A percentile compares a stretch with the other conserved stretches of the same genome.
phyloP scores from a whole-genome alignment of 53 echinoderm and acorn worm genomes.

The Apostichopus leukothele region DNA sequence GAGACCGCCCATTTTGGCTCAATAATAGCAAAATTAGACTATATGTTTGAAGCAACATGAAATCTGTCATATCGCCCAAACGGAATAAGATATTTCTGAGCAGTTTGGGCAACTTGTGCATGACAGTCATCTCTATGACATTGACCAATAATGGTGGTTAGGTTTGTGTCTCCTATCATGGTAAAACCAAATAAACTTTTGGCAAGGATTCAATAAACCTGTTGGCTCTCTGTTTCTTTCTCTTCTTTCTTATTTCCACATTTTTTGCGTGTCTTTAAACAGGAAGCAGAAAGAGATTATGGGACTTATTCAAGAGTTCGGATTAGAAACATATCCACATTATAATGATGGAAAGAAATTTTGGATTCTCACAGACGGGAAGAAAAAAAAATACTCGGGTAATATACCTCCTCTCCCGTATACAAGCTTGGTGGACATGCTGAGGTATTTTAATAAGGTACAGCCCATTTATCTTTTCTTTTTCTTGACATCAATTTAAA shows the following conservation, averaged over 20 bases:
- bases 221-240: neutral
- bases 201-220: neutral
- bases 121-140: no score
- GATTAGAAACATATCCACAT: slow-evolving; percentile 66
- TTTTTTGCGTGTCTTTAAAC: neutral
- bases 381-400: slow-evolving; percentile 71
- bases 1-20: no score
- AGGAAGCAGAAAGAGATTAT: slow-evolving; percentile 76
- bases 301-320: slow-evolving; percentile 71
- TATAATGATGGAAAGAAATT: slow-evolving; percentile 74
- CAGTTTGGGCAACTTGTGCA: no score
- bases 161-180: no score
- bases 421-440: slow-evolving; percentile 68
- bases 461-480: neutral
- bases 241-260: neutral
- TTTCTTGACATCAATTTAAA: no score
- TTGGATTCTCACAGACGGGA: slow-evolving; percentile 78
- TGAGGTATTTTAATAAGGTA: slow-evolving; percentile 91
- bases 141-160: no score
- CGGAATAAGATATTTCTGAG: no score
- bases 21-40: no score
- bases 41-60: no score
- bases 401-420: slow-evolving; percentile 83
- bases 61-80: no score
- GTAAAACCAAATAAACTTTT: no score